Conservation (phyloP, 2,113 vertebrate genomes). For the Rafetus swinhoei region DNA sequence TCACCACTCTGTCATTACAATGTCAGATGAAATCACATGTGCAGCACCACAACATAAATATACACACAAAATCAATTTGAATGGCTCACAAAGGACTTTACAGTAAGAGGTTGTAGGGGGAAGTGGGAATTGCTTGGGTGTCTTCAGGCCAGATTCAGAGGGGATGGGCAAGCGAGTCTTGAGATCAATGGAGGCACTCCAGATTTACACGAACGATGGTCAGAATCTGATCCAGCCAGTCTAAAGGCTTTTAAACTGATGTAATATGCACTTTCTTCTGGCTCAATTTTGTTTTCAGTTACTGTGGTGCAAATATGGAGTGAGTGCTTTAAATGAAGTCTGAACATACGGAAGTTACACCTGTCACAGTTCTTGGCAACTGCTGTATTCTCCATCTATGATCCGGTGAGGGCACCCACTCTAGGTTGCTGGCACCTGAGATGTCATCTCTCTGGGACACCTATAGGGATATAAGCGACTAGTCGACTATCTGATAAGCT, state of each 20-base stretch:
- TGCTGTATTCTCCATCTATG: neutral
- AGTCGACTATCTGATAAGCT: too few relatives aligned
- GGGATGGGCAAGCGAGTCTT: slow-evolving; percentile 22
- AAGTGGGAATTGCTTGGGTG: slow-evolving; percentile 6
- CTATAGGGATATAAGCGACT: neutral
- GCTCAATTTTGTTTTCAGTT: neutral
- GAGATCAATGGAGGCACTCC: slow-evolving; percentile 19
- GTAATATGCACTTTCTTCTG: neutral
- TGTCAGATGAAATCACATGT: slow-evolving; percentile 57
- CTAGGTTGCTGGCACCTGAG: neutral
- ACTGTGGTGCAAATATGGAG: neutral
- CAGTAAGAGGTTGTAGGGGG: slow-evolving; percentile 36
- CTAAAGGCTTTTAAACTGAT: neutral
- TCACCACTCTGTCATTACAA: slow-evolving; percentile 55
- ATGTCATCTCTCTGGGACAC: neutral
- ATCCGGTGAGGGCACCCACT: neutral
- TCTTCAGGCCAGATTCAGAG: neutral
- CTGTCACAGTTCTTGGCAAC: neutral
- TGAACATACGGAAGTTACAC: neutral
- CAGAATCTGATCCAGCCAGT: neutral
- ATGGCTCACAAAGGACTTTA: slow-evolving; percentile 29
- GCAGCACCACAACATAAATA: slow-evolving; percentile 18
- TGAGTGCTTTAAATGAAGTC: neutral
- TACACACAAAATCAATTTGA: neutral
- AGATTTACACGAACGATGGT: neutral